Evolutionary conservation across 1,140 invertebrate species (phyloP).

Genomic region (Drosophila jambulina): DNA sequence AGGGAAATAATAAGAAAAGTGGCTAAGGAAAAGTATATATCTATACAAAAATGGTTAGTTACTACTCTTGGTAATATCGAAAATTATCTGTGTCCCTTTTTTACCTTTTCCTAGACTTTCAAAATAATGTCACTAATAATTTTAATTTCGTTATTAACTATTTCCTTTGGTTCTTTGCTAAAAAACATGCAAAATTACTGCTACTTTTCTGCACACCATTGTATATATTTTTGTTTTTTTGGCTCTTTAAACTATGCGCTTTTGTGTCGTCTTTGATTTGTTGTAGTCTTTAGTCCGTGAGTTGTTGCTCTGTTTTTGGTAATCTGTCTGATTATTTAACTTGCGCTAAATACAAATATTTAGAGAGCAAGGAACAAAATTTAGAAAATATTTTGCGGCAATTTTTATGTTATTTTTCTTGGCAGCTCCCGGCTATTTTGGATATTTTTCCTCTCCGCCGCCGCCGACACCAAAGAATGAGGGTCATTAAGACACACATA

Average conservation of each 20-base stretch:
- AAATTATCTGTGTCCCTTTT: neutral
- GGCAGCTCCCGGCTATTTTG: slow-evolving; percentile 54
- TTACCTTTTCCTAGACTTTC: no score
- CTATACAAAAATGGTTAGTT: no score
- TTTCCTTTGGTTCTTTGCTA: neutral
- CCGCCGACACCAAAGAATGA: slow-evolving; percentile 56
- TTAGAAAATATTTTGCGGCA: slow-evolving; percentile 75
- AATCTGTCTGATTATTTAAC: slow-evolving; percentile 83
- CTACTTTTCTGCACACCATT: neutral
- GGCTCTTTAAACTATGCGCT: slow-evolving; percentile 21
- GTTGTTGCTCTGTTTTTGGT: slow-evolving; percentile 67
- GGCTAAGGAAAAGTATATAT: neutral
- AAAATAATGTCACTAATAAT: no score
- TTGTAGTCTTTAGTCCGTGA: slow-evolving; percentile 44
- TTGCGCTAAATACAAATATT: slow-evolving; percentile 83
- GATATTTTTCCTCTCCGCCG: slow-evolving; percentile 25
- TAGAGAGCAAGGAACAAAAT: slow-evolving; percentile 51
- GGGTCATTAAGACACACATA: slow-evolving; percentile 71
- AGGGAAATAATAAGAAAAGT: neutral
- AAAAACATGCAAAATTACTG: neutral
- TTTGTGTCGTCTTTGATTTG: slow-evolving; percentile 16
- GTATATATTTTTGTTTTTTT: neutral
- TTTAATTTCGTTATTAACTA: neutral
- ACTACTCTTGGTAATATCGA: neutral
- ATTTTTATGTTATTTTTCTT: slow-evolving; percentile 82